Conservation (phyloP, 1,140 invertebrate genomes). For the Apocrypta bakeri region DNA sequence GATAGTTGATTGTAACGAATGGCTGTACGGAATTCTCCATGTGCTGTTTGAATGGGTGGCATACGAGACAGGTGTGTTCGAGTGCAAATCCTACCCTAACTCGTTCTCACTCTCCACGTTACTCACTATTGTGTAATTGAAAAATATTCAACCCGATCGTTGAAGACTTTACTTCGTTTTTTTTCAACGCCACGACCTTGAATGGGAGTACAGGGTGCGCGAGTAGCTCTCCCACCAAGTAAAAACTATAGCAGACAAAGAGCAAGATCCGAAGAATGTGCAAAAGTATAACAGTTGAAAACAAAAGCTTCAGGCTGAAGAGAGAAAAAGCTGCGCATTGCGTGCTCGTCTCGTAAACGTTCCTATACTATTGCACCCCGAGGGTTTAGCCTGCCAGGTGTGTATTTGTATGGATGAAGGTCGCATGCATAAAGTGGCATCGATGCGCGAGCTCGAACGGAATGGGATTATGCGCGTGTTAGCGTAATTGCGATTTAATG, state of each 20-base stretch:
- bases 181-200: too few relatives aligned
- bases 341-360: neutral
- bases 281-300: neutral
- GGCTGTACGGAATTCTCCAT: too few relatives aligned
- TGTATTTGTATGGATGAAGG: conserved; percentile 3
- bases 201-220: too few relatives aligned
- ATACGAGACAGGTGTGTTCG: too few relatives aligned
- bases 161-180: too few relatives aligned
- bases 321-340: neutral
- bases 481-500: conserved; percentile 21
- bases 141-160: too few relatives aligned
- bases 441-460: neutral
- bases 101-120: too few relatives aligned
- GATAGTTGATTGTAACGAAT: conserved; percentile 15
- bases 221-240: too few relatives aligned
- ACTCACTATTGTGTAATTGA: too few relatives aligned
- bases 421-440: conserved; percentile 11
- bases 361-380: neutral
- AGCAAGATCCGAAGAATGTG: neutral
- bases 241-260: too few relatives aligned
- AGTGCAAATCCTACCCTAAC: too few relatives aligned
- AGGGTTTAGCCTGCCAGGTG: neutral
- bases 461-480: conserved; percentile 9
- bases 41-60: too few relatives aligned
- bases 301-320: neutral